Evolutionary conservation across 2,113 vertebrate species (phyloP).

Genomic region (Pelecanoides urinatrix): DNA sequence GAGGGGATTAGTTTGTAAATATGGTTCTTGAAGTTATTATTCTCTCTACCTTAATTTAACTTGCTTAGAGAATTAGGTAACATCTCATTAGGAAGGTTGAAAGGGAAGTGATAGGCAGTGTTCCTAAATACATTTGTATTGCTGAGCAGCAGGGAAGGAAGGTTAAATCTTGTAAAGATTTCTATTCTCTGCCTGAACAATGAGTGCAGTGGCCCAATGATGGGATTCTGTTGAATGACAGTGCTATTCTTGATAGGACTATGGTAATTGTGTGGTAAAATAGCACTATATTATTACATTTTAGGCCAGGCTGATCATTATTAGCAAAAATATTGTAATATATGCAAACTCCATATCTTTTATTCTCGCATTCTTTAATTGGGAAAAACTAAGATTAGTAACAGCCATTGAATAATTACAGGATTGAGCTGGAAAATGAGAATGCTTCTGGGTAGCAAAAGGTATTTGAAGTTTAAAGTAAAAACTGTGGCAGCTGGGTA

Average conservation of each 20-base stretch:
- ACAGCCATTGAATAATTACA: slow-evolving; percentile 13
- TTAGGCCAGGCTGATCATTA: slow-evolving; percentile 23
- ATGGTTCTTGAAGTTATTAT: slow-evolving; percentile 20
- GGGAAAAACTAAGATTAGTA: slow-evolving; percentile 36
- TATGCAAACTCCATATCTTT: neutral
- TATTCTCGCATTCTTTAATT: slow-evolving; percentile 29
- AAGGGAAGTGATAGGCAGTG: neutral
- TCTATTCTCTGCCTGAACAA: slow-evolving; percentile 49
- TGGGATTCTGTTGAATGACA: slow-evolving; percentile 50
- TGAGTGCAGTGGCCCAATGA: neutral
- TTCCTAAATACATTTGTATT: slow-evolving; percentile 43
- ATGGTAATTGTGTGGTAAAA: slow-evolving; percentile 4
- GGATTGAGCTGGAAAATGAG: slow-evolving; percentile 10
- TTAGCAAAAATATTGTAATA: slow-evolving; percentile 31
- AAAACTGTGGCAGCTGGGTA: neutral
- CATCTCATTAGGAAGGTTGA: slow-evolving; percentile 42
- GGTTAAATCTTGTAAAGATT: slow-evolving; percentile 34
- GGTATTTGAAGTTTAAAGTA: slow-evolving; percentile 32
- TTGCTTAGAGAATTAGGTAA: slow-evolving; percentile 37
- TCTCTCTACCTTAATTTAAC: slow-evolving; percentile 13
- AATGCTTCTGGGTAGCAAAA: slow-evolving; percentile 24
- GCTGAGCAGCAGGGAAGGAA: slow-evolving; percentile 37
- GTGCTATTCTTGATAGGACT: slow-evolving; percentile 16
- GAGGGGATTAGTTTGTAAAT: slow-evolving; percentile 39
- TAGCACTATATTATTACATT: neutral